Percentiles rank a stretch among this genome's conserved stretches.
Evolutionary conservation across 2,113 vertebrate genomes (phyloP).

Genomic region (Seriola rivoliana): DNA sequence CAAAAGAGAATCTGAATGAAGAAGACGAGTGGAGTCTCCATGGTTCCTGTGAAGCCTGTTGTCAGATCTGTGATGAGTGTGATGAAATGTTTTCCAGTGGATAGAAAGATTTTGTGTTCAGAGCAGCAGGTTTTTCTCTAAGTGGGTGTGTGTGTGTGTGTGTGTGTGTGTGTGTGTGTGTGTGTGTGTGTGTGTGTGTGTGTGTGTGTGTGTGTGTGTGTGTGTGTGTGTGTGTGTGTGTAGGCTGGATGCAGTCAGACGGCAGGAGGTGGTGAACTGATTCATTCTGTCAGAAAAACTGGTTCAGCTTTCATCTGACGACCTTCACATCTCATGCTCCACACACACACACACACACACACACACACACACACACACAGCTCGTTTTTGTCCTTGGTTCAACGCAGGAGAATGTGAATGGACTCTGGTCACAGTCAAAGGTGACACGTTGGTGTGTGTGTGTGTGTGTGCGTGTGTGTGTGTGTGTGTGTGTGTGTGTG

Average conservation of each 20-base stretch:
- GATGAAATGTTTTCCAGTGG: not conserved
- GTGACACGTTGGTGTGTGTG: too few relatives aligned
- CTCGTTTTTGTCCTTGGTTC: not conserved
- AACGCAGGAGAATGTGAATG: not conserved
- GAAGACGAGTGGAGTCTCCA: too few relatives aligned
- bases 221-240: too few relatives aligned
- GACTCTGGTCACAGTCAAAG: not conserved
- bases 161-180: too few relatives aligned
- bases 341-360: not conserved
- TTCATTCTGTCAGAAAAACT: not conserved
- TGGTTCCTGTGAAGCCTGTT: not conserved
- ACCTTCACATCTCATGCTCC: not conserved
- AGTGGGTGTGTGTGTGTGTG: too few relatives aligned
- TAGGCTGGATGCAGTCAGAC: too few relatives aligned
- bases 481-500: too few relatives aligned
- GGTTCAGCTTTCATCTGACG: not conserved
- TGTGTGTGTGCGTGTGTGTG: too few relatives aligned
- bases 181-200: too few relatives aligned
- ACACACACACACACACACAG: not conserved
- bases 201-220: too few relatives aligned
- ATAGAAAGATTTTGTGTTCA: not conserved
- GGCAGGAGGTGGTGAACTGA: not conserved
- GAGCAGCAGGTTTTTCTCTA: too few relatives aligned
- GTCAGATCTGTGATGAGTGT: not conserved
- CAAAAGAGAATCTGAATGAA: too few relatives aligned